Evolutionary conservation across 1,140 invertebrate species (phyloP).

Genomic region (Sycophila sp.): DNA sequence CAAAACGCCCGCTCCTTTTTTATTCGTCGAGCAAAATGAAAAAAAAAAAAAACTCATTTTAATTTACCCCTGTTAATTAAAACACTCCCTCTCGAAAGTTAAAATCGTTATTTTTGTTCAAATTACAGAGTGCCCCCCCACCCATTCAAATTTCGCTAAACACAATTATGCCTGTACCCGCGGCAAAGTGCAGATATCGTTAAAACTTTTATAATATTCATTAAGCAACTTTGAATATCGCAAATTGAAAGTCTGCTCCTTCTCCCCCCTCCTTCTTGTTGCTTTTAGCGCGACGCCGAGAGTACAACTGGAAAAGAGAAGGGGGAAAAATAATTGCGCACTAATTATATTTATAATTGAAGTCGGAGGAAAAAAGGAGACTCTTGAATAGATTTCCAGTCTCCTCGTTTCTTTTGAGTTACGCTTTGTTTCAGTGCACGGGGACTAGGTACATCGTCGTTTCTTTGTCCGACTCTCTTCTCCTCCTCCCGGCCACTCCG

Average conservation of each 20-base stretch:
- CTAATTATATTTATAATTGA: constrained; percentile 36
- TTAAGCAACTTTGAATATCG: constrained; percentile 7
- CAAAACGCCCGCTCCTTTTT: too few relatives aligned
- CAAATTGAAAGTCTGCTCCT: background rate
- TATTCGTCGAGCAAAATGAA: background rate
- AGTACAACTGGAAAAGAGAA: background rate
- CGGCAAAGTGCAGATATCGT: background rate
- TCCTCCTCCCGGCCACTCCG: background rate
- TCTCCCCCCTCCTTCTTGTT: too few relatives aligned
- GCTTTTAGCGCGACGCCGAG: background rate
- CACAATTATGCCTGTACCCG: background rate
- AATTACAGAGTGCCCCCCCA: too few relatives aligned
- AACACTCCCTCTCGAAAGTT: background rate
- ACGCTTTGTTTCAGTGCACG: constrained; percentile 15
- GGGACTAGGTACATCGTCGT: constrained; percentile 11
- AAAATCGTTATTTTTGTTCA: background rate
- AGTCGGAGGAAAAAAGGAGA: background rate
- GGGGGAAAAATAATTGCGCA: constrained; percentile 19
- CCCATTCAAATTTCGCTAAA: background rate
- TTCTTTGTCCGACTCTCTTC: constrained; percentile 14
- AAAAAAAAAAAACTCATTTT: background rate
- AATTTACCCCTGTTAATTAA: constrained; percentile 1
- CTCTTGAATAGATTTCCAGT: constrained; percentile 27
- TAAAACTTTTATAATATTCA: constrained; percentile 16
- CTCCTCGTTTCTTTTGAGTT: constrained; percentile 32